Percentiles rank a stretch among this genome's conserved stretches.
Evolutionary conservation across 2,888 invertebrate species (phyloP).

Genomic region (Syrista parreyssii): DNA sequence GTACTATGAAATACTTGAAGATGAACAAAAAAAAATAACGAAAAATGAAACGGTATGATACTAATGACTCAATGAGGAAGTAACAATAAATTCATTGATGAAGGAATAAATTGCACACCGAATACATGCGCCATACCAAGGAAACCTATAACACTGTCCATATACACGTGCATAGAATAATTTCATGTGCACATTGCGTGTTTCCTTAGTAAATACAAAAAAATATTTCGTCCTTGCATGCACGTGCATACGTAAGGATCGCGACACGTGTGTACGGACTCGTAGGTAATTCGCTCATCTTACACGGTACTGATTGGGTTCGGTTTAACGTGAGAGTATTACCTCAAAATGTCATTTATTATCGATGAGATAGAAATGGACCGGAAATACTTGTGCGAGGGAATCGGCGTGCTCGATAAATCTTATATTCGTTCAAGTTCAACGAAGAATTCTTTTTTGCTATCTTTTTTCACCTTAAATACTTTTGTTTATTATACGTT

Average conservation of each 20-base stretch:
- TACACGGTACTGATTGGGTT: constrained; percentile 7
- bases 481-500: background rate
- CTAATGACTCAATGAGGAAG: background rate
- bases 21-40: constrained; percentile 20
- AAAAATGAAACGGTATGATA: constrained; percentile 13
- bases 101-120: background rate
- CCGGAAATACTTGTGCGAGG: constrained; percentile 13
- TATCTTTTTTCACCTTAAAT: constrained; percentile 2
- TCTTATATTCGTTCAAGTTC: background rate
- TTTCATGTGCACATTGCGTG: constrained; percentile 23
- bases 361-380: constrained; percentile 41
- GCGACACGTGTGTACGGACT: constrained; percentile 14
- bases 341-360: constrained; percentile 23
- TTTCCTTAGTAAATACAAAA: constrained; percentile 13
- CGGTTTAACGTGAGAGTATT: constrained; percentile 15
- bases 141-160: constrained; percentile 37
- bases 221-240: background rate
- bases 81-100: background rate
- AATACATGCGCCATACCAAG: background rate
- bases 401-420: constrained; percentile 17
- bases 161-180: constrained; percentile 37
- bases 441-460: constrained; percentile 15
- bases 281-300: constrained; percentile 13
- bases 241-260: constrained; percentile 9
- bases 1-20: constrained; percentile 45